These are phyloP conservation scores for Ceratina australensis DNA, from an alignment of 1,140 invertebrate genomes.

Conservation along the genomic window DNA sequence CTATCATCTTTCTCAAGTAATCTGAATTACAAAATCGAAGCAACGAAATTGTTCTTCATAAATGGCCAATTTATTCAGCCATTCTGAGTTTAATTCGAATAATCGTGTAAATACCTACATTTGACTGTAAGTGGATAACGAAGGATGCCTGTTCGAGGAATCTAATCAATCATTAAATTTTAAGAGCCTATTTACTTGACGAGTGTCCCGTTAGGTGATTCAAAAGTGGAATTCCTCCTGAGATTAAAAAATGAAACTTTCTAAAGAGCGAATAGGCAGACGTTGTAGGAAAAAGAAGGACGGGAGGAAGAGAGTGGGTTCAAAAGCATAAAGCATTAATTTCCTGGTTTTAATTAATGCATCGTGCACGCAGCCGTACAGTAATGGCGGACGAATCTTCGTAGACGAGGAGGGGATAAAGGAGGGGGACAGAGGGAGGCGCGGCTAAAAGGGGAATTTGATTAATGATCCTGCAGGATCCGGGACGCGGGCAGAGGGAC, in stretches of 20 bases:
- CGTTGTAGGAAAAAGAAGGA: conserved; percentile 45
- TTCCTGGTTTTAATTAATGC: conserved; percentile 80
- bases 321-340: conserved; percentile 76
- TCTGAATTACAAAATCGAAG: background rate
- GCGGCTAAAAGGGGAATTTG: conserved; percentile 74
- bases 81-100: no score
- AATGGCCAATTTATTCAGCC: no score
- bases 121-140: background rate
- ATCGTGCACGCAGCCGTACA: conserved; percentile 71
- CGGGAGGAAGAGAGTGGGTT: conserved; percentile 41
- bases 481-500: conserved; percentile 55
- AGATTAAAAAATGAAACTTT: conserved; percentile 48
- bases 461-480: conserved; percentile 78
- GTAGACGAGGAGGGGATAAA: conserved; percentile 63
- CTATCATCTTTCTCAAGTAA: no score
- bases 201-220: conserved; percentile 8
- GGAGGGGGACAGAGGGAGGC: conserved; percentile 65
- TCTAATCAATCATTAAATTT: conserved; percentile 5
- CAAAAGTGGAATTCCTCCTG: background rate
- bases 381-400: conserved; percentile 72
- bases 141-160: background rate
- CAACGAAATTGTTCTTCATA: background rate
- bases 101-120: background rate
- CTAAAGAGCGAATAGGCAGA: conserved; percentile 30
- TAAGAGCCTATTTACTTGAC: background rate